Base-by-base conservation (phyloP, 1,140 invertebrate species). In the Drosophila cardini region DNA sequence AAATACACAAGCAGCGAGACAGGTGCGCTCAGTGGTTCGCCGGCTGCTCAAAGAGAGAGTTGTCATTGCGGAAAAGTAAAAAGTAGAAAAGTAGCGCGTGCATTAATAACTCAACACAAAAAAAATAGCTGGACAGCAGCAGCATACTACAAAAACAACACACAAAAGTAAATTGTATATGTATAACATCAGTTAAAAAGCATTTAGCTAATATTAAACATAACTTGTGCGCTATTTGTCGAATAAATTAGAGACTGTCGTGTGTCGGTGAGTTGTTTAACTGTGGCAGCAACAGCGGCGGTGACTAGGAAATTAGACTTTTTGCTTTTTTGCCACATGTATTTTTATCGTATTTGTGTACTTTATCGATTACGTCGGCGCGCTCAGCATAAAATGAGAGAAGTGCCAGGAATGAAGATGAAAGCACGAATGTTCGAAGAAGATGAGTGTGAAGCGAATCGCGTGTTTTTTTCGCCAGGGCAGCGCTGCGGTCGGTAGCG, bases 341-440 rank as follows among this genome's bases (percentile, higher is more conserved):
- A 71, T 63, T 75, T 75, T 71, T 75, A 76, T 72, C 69, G 60
- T 72, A 69, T 79, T 79, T 79, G 60, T 70, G 71, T 70, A 85
- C 64, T 78, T 82, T 82, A 87, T 87, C 76, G 83, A 87, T 87
- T 84, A 77, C 81, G 81, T 84, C 61, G 76, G 73, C 50, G 57
- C 57, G 67, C 68, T 64, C 65, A 72, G 72, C 74, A 76, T 76
- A 67, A 76, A 74, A 76, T 65, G 62, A 72, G 63, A 42, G 52
- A 71, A 70, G 57, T 36, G 36, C 32, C 48, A 56, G 40, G 40
- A 46, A 55, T 21, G 36, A 60, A 61, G 58, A 62, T 68, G 62
- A 67, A 71, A 73, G 64, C 45, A 34, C 57, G 42, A 63, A 70
- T 70, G 58, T 36, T 26, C 52, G 42, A 58, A 68, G 72, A 79